phyloP scores from a whole-genome alignment of 53 echinoderm and acorn worm genomes.

The Echinarachnius parma region DNA sequence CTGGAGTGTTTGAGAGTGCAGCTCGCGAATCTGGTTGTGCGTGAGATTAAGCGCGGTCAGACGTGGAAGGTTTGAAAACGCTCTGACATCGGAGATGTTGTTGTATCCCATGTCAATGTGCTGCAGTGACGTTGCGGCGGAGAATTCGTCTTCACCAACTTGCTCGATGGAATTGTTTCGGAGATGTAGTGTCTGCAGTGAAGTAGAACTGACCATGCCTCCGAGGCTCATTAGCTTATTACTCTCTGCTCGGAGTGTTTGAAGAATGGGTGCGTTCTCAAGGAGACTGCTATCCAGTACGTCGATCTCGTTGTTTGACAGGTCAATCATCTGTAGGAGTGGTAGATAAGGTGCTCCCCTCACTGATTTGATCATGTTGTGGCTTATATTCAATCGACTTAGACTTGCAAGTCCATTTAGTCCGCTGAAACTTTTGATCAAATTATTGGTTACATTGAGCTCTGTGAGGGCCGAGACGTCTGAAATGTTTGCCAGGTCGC shows the following conservation, averaged over 20 bases:
- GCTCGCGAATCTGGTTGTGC: neutral
- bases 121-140: neutral
- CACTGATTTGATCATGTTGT: neutral
- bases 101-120: conserved; percentile 7
- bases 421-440: neutral
- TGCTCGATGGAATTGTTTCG: conserved; percentile 11
- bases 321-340: neutral
- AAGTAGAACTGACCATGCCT: neutral
- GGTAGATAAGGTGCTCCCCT: neutral
- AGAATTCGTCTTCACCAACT: neutral
- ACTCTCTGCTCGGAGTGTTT: neutral
- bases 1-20: neutral
- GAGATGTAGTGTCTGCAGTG: neutral
- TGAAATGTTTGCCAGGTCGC: neutral
- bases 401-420: neutral
- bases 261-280: neutral
- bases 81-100: neutral
- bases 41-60: conserved; percentile 3
- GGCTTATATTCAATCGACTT: neutral
- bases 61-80: neutral
- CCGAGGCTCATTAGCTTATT: neutral
- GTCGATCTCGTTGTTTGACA: conserved; percentile 5
- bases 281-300: neutral
- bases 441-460: conserved; percentile 7
- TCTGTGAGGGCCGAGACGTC: neutral